phyloP scores from a whole-genome alignment of 37 sponge, comb jelly and placozoan genomes.

The Axinella damicornis region DNA sequence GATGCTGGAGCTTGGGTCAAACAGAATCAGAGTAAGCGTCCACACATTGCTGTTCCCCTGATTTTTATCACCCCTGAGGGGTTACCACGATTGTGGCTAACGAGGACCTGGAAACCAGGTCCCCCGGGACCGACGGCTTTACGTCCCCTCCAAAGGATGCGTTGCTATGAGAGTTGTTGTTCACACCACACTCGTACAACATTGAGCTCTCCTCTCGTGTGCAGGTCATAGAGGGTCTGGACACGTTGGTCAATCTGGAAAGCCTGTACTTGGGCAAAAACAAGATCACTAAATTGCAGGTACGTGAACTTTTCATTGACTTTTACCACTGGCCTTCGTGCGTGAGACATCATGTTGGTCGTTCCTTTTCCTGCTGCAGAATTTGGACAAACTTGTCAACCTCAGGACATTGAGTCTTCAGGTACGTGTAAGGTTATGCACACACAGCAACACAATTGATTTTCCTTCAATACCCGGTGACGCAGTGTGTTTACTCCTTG shows the following conservation, averaged over 20 bases:
- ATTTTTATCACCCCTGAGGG: no score
- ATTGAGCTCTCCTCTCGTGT: background rate
- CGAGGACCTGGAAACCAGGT: no score
- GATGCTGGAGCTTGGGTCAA: conserved; percentile 89
- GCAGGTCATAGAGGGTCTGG: conserved; percentile 88
- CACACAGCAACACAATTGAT: no score
- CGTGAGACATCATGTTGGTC: background rate
- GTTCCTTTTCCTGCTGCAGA: conserved; percentile 25
- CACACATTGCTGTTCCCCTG: no score
- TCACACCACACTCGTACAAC: no score
- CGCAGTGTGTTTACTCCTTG: no score
- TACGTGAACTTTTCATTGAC: conserved; percentile 17
- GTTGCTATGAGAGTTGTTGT: no score
- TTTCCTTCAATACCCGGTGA: no score
- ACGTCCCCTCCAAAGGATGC: no score
- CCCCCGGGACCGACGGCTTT: no score
- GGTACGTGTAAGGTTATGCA: background rate
- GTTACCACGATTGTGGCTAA: no score
- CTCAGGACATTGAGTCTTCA: conserved; percentile 74
- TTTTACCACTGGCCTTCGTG: no score
- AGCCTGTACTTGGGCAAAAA: conserved; percentile 87
- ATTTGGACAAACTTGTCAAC: conserved; percentile 67
- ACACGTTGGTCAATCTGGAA: conserved; percentile 79
- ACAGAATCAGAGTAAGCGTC: conserved; percentile 79
- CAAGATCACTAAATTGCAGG: conserved; percentile 87